Conservation (phyloP, 2,888 invertebrate genomes). For the Drosophila phalerata region DNA sequence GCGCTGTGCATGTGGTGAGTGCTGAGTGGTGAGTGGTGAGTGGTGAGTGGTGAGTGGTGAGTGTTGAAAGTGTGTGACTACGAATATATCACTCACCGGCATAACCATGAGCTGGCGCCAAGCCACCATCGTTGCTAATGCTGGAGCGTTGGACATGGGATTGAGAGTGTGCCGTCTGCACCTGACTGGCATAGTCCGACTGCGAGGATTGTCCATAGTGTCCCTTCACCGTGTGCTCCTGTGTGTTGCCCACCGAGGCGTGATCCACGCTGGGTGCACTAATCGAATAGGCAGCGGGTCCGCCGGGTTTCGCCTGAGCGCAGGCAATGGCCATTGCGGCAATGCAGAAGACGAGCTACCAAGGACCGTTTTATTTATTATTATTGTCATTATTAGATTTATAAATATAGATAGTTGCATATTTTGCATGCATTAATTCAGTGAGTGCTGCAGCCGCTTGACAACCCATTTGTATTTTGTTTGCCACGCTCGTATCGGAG, state of each 20-base stretch:
- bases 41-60: constrained; percentile 13
- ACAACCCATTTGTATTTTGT: constrained; percentile 52
- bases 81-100: constrained; percentile 55
- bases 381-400: too few relatives aligned
- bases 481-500: constrained; percentile 39
- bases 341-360: constrained; percentile 82
- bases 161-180: constrained; percentile 85
- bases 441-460: constrained; percentile 21
- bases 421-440: constrained; percentile 40
- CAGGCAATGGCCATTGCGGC: constrained; percentile 82
- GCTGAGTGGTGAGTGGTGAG: neutral
- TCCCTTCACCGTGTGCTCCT: constrained; percentile 85
- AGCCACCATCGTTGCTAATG: constrained; percentile 84
- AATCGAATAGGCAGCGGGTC: constrained; percentile 85
- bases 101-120: constrained; percentile 77
- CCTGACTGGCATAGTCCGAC: constrained; percentile 85
- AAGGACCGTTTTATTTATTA: too few relatives aligned
- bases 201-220: constrained; percentile 85
- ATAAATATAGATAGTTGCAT: too few relatives aligned
- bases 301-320: constrained; percentile 83
- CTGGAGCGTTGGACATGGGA: constrained; percentile 85
- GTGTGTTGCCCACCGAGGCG: constrained; percentile 84
- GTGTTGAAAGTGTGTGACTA: constrained; percentile 5
- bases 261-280: constrained; percentile 85
- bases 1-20: constrained; percentile 25